Base-by-base conservation (phyloP, 2,888 invertebrate genomes). In the Eustalomyia histrio region DNA sequence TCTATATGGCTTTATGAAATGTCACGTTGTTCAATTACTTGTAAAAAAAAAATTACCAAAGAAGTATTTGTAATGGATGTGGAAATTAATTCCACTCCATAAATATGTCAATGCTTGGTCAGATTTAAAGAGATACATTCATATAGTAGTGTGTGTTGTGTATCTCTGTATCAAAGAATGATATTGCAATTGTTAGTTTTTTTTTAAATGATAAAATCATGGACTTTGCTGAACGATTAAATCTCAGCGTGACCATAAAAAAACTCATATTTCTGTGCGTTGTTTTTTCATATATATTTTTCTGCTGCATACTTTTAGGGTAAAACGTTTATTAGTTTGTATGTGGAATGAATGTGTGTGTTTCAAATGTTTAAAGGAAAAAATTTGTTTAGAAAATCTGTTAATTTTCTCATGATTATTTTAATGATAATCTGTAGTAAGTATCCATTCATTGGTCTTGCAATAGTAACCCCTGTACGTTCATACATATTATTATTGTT, bases 61-160 rank as follows among this genome's bases (percentile, higher is more conserved):
- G 68, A 73, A 69, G 52, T 53, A 60, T 79, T 69, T 69, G 75
- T 50, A 53, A 69, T 75, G 71, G 71, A 60, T 75, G 69, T 71
- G 67, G 68, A 84, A 85, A 87, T 87, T 85, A 86, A 87, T 85
- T 85, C 86, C 85, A 87, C 87, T 84, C 85, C 87, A 87, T 86
- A 85, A 86, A 87, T 84, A 83, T 69, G 76, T 80, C 80, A 82
- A 72, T 71, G 71, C 12, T 53, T 67, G 71, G 71, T 80, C 78
- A 78, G 72, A 72, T 78, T 60, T 72, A 17, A 63, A 58, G 69
- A 50, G 55, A 76, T 68, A 76, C 69, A 24, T 35, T 39, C n/a
- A 17, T 24, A 1, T 0, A 5, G 5, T 68, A 12, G 17, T 53
- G n/a, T 52, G 35, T 58, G 35, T 52, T 24, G 35, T 2, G n/a